A percentile compares a stretch with the other conserved stretches of the same genome.
These are phyloP conservation scores for Notodonta ziczac DNA, from an alignment of 2,888 invertebrate species.

Conservation along the genomic window DNA sequence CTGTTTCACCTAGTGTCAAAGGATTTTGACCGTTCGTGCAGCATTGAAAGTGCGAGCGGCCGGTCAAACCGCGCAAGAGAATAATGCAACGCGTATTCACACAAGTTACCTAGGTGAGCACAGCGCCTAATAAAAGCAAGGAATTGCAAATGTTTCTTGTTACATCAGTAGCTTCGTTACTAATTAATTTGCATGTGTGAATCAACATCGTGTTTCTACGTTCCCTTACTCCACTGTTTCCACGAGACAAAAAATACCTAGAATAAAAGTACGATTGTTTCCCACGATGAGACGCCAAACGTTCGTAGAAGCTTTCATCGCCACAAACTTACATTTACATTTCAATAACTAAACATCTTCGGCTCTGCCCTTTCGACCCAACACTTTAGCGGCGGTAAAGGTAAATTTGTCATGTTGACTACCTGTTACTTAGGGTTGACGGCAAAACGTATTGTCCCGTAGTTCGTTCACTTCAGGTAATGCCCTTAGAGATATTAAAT, in stretches of 20 bases:
- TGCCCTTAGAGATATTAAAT: conserved; percentile 25
- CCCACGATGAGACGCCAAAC: conserved; percentile 17
- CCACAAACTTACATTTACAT: conserved; percentile 23
- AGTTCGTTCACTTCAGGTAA: conserved; percentile 26
- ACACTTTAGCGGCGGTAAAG: conserved; percentile 14
- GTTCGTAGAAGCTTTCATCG: conserved; percentile 29
- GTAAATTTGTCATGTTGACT: conserved; percentile 21
- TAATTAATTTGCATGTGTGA: conserved; percentile 5
- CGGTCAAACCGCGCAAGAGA: too few relatives aligned
- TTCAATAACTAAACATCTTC: conserved; percentile 9
- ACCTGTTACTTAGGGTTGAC: conserved; percentile 26
- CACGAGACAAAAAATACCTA: neutral
- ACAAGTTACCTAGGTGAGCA: too few relatives aligned
- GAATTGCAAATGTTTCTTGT: too few relatives aligned
- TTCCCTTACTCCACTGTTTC: neutral
- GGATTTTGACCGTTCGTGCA: too few relatives aligned
- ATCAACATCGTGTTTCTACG: neutral
- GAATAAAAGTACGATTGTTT: conserved; percentile 7
- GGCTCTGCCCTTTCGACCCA: conserved; percentile 12
- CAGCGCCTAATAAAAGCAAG: too few relatives aligned
- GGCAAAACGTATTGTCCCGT: conserved; percentile 23
- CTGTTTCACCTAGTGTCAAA: too few relatives aligned
- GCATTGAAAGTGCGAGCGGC: too few relatives aligned
- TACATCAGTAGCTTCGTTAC: too few relatives aligned
- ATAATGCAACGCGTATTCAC: too few relatives aligned